These are phyloP conservation scores for Dolichopus griseipennis DNA, from an alignment of 2,888 invertebrate genomes.

Conservation along the genomic window DNA sequence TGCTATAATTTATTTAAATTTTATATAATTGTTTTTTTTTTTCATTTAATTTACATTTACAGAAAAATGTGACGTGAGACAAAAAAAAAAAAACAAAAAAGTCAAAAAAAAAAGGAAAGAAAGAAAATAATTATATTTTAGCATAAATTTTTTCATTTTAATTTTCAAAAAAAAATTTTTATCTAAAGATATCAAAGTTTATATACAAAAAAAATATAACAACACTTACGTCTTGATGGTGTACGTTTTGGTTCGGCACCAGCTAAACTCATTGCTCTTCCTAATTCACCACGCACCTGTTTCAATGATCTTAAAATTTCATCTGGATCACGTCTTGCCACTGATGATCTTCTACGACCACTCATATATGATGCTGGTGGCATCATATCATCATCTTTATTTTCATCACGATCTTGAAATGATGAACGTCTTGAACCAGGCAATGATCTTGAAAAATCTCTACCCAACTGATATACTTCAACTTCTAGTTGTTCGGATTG, in stretches of 20 bases:
- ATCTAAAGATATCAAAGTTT: neutral
- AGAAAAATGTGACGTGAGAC: neutral
- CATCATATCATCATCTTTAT: constrained; percentile 45
- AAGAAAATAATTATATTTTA: neutral
- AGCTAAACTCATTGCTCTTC: constrained; percentile 71
- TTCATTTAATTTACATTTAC: neutral
- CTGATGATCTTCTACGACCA: constrained; percentile 71
- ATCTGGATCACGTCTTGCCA: constrained; percentile 73
- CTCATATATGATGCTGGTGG: constrained; percentile 52
- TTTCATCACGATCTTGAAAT: constrained; percentile 61
- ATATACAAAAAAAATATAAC: neutral
- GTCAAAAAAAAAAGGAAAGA: constrained; percentile 1
- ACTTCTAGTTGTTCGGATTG: constrained; percentile 80
- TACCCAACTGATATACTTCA: constrained; percentile 74
- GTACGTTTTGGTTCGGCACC: constrained; percentile 49
- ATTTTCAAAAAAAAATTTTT: neutral
- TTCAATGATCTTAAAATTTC: constrained; percentile 74
- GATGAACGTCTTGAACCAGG: constrained; percentile 79
- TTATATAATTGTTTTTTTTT: neutral
- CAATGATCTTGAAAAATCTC: constrained; percentile 76
- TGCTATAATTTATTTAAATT: constrained; percentile 28
- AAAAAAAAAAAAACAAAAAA: constrained; percentile 8
- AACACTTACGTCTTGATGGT: constrained; percentile 63
- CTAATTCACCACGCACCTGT: constrained; percentile 72
- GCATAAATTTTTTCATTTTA: neutral